Evolutionary conservation across 2,888 invertebrate species (phyloP), one percentile per base, ranked within the genome.

Genomic region (Drosophila pegasa): DNA sequence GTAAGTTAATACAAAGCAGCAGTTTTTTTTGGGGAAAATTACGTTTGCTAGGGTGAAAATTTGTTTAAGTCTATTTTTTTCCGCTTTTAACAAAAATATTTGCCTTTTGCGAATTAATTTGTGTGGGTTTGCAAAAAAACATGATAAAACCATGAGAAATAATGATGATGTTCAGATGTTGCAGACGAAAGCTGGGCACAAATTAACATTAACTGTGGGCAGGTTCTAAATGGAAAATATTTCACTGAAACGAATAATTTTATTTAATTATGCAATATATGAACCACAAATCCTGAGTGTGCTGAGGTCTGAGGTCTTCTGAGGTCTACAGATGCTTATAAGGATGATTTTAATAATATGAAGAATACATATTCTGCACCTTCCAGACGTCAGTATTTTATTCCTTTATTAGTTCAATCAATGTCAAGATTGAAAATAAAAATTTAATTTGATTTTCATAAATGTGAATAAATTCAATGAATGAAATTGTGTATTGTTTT

Each of bases 11-110:
- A 22, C 31, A n/a, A 31, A 37, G 25, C 12, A 25, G 12, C 7
- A 37, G 2, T 2, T 48, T 33, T 31, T 20, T 10, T 27, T 10
- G 1, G 27, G 7, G 0, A 16, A 18, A 45, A 45, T 48, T 48
- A 31, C 31, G 14, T 31, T 18, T 18, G 14, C 31, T 18, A 31
- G 47, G 47, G 35, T 51, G 25, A 37, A 37, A 25, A 51, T 16
- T 25, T 37, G 18, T 0, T 22, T 6, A 25, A 35, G 25, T 1
- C 7, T 8, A 2, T 12, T 25, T 51, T 12, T 9, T 33, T 25
- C 10, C 10, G 6, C n/a, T 50, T 22, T 6, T 20, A 35, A 2
- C n/a, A 29, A 6, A 27, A 10, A 45, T 27, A 3, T 45, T 45
- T 45, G 10, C 45, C 12, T n/a, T n/a, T n/a, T 14, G 18, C 31